Conservation (phyloP, 2,888 invertebrate genomes). For the Lepidochrysops patricia region DNA sequence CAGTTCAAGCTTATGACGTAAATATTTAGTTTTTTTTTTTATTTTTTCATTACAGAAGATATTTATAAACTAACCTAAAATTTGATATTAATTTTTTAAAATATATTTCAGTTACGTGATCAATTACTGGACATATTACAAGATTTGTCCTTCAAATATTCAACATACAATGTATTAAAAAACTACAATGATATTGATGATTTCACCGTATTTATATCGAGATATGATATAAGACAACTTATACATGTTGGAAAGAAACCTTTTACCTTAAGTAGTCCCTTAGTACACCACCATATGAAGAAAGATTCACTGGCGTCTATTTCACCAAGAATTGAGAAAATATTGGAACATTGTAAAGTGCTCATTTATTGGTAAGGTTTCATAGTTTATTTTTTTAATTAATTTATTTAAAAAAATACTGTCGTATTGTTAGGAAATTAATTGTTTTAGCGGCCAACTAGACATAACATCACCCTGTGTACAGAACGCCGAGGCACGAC, state of each 20-base stretch:
- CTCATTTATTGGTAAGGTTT: constrained; percentile 76
- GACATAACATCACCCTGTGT: constrained; percentile 52
- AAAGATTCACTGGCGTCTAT: constrained; percentile 80
- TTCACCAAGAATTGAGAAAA: constrained; percentile 70
- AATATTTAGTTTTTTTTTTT: too few species aligned
- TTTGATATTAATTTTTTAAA: not conserved
- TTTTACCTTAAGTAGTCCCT: constrained; percentile 37
- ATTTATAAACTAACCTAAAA: too few species aligned
- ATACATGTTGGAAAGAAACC: constrained; percentile 83
- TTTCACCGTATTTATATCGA: constrained; percentile 74
- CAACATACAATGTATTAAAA: constrained; percentile 44
- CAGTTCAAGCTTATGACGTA: constrained; percentile 55
- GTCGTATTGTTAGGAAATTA: not conserved
- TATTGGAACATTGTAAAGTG: constrained; percentile 77
- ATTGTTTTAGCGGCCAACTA: constrained; percentile 44
- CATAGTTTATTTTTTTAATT: not conserved
- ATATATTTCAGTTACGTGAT: constrained; percentile 37
- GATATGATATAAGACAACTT: constrained; percentile 68
- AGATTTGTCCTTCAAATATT: constrained; percentile 37
- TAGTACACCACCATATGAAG: constrained; percentile 46
- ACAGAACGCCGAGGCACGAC: constrained; percentile 39
- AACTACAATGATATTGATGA: constrained; percentile 51
- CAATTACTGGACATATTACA: constrained; percentile 36
- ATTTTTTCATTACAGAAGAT: too few species aligned
- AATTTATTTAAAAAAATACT: not conserved